A percentile compares a stretch with the other conserved stretches of the same genome.
Evolutionary conservation across 2,797 vertebrate species (phyloP).

Genomic region (Falco biarmicus): DNA sequence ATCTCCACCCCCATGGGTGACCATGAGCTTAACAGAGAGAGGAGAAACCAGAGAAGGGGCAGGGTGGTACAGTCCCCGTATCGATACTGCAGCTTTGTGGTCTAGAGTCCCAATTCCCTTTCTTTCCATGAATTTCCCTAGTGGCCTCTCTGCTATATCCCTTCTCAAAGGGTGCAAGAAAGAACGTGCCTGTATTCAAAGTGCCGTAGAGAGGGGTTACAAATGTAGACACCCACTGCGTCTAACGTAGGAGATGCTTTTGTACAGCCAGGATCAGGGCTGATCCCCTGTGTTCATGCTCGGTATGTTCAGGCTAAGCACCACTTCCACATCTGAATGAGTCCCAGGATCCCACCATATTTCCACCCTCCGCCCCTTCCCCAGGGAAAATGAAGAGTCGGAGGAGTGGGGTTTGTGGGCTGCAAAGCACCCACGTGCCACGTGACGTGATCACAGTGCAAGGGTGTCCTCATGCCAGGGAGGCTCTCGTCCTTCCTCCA

Average conservation of each 20-base stretch:
- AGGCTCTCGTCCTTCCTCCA: not conserved
- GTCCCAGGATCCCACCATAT: not conserved
- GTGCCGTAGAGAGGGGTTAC: not conserved
- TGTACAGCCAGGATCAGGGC: not conserved
- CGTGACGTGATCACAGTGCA: not conserved
- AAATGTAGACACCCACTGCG: not conserved
- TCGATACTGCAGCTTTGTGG: accelerated
- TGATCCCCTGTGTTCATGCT: not conserved
- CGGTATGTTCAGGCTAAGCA: not conserved
- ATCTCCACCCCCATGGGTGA: not conserved
- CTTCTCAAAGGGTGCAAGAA: not conserved
- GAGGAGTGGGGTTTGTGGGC: not conserved
- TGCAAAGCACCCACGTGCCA: not conserved
- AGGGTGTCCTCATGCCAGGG: not conserved
- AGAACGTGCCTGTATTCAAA: accelerated
- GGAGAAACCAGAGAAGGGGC: not conserved
- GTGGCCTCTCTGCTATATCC: not conserved
- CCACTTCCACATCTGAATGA: not conserved
- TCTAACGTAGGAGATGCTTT: not conserved
- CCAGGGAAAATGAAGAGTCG: accelerated
- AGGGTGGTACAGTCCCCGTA: not conserved
- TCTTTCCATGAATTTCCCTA: not conserved
- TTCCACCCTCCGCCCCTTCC: not conserved
- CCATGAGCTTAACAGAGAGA: not conserved
- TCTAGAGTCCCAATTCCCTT: not conserved